Evolutionary conservation across 2,797 vertebrate species (phyloP), one percentile per base, ranked within the genome.

Genomic region (Octomys mimax): DNA sequence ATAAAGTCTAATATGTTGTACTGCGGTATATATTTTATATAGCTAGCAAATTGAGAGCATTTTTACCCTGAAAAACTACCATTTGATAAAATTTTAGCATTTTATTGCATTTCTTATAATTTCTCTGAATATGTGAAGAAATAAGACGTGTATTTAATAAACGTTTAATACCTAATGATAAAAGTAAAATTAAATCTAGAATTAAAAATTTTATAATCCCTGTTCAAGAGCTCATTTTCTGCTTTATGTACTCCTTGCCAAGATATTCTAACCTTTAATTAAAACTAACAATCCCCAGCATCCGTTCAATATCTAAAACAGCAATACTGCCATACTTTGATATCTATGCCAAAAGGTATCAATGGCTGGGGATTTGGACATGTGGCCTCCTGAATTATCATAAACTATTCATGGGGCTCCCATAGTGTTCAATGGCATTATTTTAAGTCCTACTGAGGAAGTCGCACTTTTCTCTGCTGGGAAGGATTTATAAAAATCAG

Each of bases 331-430:
- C 64, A 83, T 10, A 87, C 46, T 97, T 94, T 97, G 52, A 90
- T 77, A 71, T 71, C 24, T 21, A 77, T 94, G 94, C 87, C 94
- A 95, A 96, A 96, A 96, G 8, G 59, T 95, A 93, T 93, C 92
- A 90, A 7, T 93, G 93, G 94, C 79, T 95, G 62, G 66, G 46
- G 59, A 86, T 94, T 80, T 95, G 28, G 88, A 96, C 78, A 90
- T 85, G 26, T 83, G 87, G 68, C 46, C 77, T 52, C 85, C 66
- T 87, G 18, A 96, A 87, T 97, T 90, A 95, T 83, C 64, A 92
- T 90, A 80, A 94, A 96, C 12, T 77, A 95, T 96, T 97, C 59
- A 95, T 46, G 68, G 78, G 62, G 6, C n/a, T 94, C 73, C 91
- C 68, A 68, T 36, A 70, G 92, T 90, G 46, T 90, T 96, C 49